Percentiles rank a stretch among this genome's conserved stretches.
phyloP scores from a whole-genome alignment of 2,797 vertebrate species.

The Trachurus trachurus region DNA sequence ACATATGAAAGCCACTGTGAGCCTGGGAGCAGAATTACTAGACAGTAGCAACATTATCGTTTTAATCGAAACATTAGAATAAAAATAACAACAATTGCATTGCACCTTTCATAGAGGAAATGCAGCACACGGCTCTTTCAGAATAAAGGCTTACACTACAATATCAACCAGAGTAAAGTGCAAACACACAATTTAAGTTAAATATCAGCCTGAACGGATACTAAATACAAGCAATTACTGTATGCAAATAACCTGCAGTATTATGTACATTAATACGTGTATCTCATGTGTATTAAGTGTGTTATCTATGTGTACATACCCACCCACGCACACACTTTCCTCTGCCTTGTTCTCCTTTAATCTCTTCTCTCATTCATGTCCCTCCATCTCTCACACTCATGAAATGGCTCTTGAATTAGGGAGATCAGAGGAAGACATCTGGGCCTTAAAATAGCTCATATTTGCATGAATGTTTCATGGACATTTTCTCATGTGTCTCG shows the following conservation, averaged over 20 bases:
- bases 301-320: constrained; percentile 4
- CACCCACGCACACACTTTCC: constrained; percentile 27
- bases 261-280: constrained; percentile 35
- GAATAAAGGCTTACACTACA: background rate
- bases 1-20: constrained; percentile 1
- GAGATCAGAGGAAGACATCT: constrained; percentile 71
- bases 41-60: constrained; percentile 8
- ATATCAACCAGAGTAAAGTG: constrained; percentile 13
- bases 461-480: constrained; percentile 78
- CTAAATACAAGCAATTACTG: constrained; percentile 46
- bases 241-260: constrained; percentile 60
- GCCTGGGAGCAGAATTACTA: background rate
- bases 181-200: constrained; percentile 2
- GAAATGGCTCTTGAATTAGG: constrained; percentile 81
- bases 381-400: constrained; percentile 64
- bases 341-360: constrained; percentile 64
- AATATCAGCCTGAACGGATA: constrained; percentile 26
- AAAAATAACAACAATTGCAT: too few species aligned
- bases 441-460: constrained; percentile 79
- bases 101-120: too few species aligned
- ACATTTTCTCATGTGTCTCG: constrained; percentile 45
- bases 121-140: too few species aligned
- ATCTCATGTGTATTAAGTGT: constrained; percentile 17
- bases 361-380: constrained; percentile 62
- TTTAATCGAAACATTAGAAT: background rate